Evolutionary conservation across 2,797 vertebrate genomes (phyloP).

Genomic region (Darevskia nairensis): DNA sequence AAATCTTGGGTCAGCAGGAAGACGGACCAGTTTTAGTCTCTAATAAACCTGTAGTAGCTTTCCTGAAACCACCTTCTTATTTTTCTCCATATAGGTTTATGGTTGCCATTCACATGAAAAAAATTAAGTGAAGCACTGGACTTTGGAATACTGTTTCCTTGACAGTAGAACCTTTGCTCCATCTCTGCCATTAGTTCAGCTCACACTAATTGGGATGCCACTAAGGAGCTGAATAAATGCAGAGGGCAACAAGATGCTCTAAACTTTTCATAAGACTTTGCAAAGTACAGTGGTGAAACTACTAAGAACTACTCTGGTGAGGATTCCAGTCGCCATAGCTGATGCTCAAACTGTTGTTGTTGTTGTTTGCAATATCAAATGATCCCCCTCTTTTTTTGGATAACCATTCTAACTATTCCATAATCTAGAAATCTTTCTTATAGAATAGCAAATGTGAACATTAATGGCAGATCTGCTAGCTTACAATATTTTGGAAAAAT

Average conservation of each 20-base stretch:
- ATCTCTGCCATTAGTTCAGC: not conserved
- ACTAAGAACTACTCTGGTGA: not conserved
- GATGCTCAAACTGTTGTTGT: not conserved
- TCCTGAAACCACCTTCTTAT: no score
- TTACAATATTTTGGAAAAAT: constrained; percentile 15
- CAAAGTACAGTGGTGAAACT: not conserved
- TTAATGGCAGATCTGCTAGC: not conserved
- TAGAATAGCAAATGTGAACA: not conserved
- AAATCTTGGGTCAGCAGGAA: no score
- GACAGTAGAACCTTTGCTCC: no score
- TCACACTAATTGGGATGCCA: not conserved
- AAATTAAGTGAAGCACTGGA: no score
- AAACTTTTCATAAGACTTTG: not conserved
- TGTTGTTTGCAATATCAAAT: constrained; percentile 3
- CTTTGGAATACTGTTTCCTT: no score
- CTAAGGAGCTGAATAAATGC: not conserved
- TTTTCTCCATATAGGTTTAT: no score
- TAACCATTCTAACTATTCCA: constrained; percentile 11
- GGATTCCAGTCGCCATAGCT: not conserved
- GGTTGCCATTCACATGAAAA: no score
- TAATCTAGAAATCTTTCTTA: not conserved
- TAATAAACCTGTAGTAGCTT: no score
- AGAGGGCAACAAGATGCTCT: not conserved
- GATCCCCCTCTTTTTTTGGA: not conserved
- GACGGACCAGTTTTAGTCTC: no score